Evolutionary conservation across 2,113 vertebrate genomes (phyloP), one percentile per base, ranked within the genome.

Genomic region (Struthio camelus): DNA sequence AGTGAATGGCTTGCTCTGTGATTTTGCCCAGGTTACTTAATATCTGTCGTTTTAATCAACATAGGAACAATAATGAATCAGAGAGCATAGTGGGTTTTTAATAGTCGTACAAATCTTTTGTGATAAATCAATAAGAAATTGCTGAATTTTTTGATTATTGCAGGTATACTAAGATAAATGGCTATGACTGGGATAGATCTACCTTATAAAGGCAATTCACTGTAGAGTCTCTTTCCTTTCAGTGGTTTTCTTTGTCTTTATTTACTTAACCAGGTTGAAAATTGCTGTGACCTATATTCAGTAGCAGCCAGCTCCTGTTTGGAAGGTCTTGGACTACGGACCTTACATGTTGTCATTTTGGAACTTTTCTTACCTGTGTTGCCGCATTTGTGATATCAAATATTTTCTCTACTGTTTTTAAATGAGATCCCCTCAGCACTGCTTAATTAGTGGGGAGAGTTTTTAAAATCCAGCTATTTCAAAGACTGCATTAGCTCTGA

Each of bases 321-420:
- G 78, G 28, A 30, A 46, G 58, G 27, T 50, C 40, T 64, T 36
- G 77, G 10, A 28, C 72, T 40, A 1, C 0, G 5, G 64, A 7
- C 1, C 19, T 9, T 8, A 1, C 0, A 0, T 1, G 9, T 5
- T 32, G 22, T 7, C 9, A 4, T 12, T 28, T 14, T 27, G 14
- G 30, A 23, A 42, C 69, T 64, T 59, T 40, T n/a, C 94, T 71
- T 22, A n/a, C 70, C 61, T 5, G 9, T 50, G 0, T 36, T 24
- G 42, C 0, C 15, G 20, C 3, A 0, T 50, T 46, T 5, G 23
- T 34, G 42, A 19, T 30, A 15, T 22, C 11, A 3, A 5, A 58
- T 64, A 28, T 36, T 77, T 20, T 76, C 50, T 24, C 32, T 15
- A 1, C 18, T 24, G 10, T 14, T 64, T 42, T 42, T 12, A n/a